A percentile compares a stretch with the other conserved stretches of the same genome.
Evolutionary conservation across 2,113 vertebrate species (phyloP).

Genomic region (Ceuthmochares aereus): DNA sequence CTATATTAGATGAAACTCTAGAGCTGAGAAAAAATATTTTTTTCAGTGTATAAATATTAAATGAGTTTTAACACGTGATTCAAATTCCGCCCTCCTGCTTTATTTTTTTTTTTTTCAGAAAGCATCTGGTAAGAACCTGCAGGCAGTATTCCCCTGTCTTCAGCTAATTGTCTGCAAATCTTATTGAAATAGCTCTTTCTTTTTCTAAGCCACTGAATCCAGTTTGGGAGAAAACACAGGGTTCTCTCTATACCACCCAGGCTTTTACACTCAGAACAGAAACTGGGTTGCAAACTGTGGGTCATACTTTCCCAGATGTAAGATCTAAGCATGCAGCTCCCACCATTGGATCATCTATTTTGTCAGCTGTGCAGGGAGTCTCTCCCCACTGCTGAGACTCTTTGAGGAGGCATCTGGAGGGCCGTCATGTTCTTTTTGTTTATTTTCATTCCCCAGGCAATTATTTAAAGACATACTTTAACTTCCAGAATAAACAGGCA

Average conservation of each 20-base stretch:
- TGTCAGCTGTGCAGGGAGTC: slow-evolving; percentile 7
- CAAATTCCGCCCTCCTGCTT: accelerated
- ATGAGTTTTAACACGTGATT: not conserved
- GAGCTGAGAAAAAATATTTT: not conserved
- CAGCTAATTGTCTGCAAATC: not conserved
- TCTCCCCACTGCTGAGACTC: not conserved
- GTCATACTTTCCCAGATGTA: not conserved
- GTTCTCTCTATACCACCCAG: not conserved
- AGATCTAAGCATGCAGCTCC: not conserved
- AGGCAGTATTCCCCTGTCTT: not conserved
- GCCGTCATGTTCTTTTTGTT: not conserved
- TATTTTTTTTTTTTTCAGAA: not conserved
- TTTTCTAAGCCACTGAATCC: not conserved
- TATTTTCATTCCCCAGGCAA: not conserved
- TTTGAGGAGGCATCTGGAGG: not conserved
- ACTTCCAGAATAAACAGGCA: not conserved
- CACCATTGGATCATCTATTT: not conserved
- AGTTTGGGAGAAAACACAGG: not conserved
- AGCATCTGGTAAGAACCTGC: not conserved
- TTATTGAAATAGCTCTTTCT: not conserved
- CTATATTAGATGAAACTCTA: not conserved
- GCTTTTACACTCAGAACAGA: not conserved
- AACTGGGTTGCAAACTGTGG: not conserved
- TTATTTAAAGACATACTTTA: not conserved
- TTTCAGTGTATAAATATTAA: not conserved